A percentile compares a stretch with the other conserved stretches of the same genome.
These are phyloP conservation scores for Hypotaenidia philippensis DNA, from an alignment of 2,797 vertebrate genomes.

Conservation along the genomic window DNA sequence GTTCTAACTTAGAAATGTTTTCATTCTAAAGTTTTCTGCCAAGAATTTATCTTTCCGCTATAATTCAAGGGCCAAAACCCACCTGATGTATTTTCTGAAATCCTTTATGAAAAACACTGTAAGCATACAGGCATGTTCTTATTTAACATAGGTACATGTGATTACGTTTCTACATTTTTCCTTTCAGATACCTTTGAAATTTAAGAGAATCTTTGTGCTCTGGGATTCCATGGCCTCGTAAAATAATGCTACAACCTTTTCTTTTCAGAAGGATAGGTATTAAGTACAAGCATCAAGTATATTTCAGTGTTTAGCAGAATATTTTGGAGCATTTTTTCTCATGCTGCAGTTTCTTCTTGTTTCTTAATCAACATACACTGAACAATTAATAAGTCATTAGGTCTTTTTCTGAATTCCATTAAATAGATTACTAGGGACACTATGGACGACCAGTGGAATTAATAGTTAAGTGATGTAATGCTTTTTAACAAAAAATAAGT, in stretches of 20 bases:
- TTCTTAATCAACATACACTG: background rate
- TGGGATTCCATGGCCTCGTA: background rate
- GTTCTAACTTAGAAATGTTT: background rate
- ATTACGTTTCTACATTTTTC: background rate
- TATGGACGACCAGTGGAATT: background rate
- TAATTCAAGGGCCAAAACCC: background rate
- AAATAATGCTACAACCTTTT: background rate
- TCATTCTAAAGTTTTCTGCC: background rate
- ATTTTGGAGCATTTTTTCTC: background rate
- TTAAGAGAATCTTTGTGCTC: background rate
- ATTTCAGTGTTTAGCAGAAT: background rate
- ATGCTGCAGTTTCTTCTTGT: background rate
- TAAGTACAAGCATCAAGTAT: background rate
- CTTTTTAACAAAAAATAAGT: background rate
- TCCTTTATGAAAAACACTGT: background rate
- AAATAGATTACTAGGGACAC: background rate
- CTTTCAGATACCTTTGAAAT: background rate
- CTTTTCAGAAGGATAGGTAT: background rate
- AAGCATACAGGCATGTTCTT: background rate
- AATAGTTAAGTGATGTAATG: background rate
- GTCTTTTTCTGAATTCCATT: background rate
- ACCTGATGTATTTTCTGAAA: background rate
- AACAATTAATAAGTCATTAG: background rate
- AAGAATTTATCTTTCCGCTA: background rate
- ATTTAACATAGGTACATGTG: background rate